Percentiles rank a stretch among this genome's conserved stretches.
Conservation (phyloP, 2,113 vertebrate species). For the Lycaon pictus region DNA sequence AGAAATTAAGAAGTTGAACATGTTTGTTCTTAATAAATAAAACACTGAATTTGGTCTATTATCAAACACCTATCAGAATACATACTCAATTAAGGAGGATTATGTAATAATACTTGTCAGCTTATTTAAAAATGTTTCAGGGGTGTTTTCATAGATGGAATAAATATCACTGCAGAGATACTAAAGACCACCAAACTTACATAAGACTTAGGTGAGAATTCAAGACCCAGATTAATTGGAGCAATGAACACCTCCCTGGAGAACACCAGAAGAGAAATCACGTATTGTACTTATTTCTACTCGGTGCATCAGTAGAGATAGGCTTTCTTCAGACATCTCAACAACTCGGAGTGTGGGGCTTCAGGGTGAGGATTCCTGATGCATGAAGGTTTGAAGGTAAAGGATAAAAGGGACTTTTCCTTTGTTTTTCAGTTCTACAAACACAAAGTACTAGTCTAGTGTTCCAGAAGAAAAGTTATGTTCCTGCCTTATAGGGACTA, state of each 20-base stretch:
- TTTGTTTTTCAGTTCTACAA: not conserved
- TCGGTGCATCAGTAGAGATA: not conserved
- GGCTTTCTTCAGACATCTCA: not conserved
- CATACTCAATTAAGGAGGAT: not conserved
- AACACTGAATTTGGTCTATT: not conserved
- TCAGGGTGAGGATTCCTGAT: not conserved
- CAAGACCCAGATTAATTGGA: not conserved
- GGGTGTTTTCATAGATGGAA: not conserved
- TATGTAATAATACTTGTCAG: not conserved
- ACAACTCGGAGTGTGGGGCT: not conserved
- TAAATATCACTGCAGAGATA: not conserved
- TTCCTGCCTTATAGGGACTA: not conserved
- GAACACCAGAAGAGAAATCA: not conserved
- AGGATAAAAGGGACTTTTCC: not conserved
- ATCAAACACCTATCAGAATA: not conserved
- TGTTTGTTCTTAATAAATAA: not conserved
- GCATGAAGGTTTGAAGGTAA: not conserved
- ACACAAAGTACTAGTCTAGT: not conserved
- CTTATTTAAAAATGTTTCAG: not conserved
- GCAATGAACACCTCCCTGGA: not conserved
- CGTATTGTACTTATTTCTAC: not conserved
- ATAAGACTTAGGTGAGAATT: not conserved
- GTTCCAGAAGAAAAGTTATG: not conserved
- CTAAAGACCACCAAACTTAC: not conserved
- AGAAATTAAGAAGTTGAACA: not conserved